Evolutionary conservation across 2,113 vertebrate species (phyloP), one percentile per base, ranked within the genome.

Genomic region (Psittacara wagleri): DNA sequence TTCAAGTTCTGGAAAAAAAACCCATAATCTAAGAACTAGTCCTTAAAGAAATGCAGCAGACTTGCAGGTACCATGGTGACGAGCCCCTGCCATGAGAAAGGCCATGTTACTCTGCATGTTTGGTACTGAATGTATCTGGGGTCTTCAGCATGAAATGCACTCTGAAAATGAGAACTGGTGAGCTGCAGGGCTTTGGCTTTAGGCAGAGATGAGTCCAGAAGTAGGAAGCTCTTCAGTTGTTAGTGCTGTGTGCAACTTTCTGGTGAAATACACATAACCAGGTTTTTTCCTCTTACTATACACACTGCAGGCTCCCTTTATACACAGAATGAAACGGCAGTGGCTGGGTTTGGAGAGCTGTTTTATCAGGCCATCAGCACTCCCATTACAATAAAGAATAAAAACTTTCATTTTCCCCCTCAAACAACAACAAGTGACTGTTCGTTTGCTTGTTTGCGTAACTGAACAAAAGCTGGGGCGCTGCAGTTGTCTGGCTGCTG

Each of bases 401-500:
- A 18, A 44, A 69, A 13, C 37, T 94, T 93, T 66, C 31, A 52
- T 88, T 54, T 82, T 55, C 46, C 48, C 78, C 78, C 51, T 66
- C 75, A 92, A 96, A 98, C 97, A 98, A 96, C 96, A 97, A 96
- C 95, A 97, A 98, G 97, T 94, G 96, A 97, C 94, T 97, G 97
- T 95, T 97, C 93, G 87, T 98, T 97, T 97, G 96, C 96, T 95
- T 96, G 95, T 97, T 97, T 98, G 95, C 52, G 57, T 91, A 94
- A 74, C 27, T 75, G 88, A 97, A 98, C 97, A 98, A 98, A 98
- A 97, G 97, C 97, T 51, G 63, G 64, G 88, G 67, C 81, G 12
- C 97, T 20, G 80, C 96, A 96, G 97, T 98, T 97, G 96, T 97
- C 97, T 98, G 97, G 97, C 96, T 97, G 97, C 97, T 97, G 72